Percentiles rank a stretch among this genome's conserved stretches.
These are phyloP conservation scores for Tupiocoris notatus DNA, from an alignment of 2,888 invertebrate species.

Conservation along the genomic window DNA sequence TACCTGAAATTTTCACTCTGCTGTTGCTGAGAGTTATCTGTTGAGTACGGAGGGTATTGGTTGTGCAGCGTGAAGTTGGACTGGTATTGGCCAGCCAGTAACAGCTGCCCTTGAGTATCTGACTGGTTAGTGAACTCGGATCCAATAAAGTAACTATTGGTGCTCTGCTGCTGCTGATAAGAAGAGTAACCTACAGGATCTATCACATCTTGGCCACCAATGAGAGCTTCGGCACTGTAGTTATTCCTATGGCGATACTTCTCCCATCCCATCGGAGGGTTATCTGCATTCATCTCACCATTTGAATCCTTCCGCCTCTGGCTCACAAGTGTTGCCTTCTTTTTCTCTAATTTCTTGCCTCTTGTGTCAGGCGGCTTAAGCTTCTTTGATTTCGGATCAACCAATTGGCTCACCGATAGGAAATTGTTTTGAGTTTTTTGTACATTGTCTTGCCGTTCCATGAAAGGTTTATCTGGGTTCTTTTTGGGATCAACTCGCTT, in stretches of 20 bases:
- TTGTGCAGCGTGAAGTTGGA: conserved; percentile 44
- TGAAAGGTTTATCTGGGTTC: conserved; percentile 31
- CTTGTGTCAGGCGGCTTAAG: conserved; percentile 20
- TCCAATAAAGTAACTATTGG: conserved; percentile 40
- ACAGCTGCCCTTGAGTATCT: conserved; percentile 6
- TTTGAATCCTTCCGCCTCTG: conserved; percentile 37
- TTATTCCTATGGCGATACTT: conserved; percentile 55
- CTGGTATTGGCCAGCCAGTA: conserved; percentile 38
- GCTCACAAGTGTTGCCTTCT: conserved; percentile 25
- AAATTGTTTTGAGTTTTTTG: conserved; percentile 52
- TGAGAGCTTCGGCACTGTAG: conserved; percentile 51
- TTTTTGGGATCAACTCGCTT: conserved; percentile 38
- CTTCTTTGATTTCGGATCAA: conserved; percentile 53
- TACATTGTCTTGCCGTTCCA: conserved; percentile 31
- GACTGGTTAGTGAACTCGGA: conserved; percentile 5
- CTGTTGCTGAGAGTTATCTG: conserved; percentile 47
- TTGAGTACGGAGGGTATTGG: conserved; percentile 53
- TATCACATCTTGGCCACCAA: conserved; percentile 44
- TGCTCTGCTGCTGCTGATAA: conserved; percentile 39
- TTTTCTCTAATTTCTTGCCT: conserved; percentile 31
- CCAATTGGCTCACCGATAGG: conserved; percentile 65
- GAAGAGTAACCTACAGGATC: conserved; percentile 29
- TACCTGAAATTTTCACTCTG: conserved; percentile 32
- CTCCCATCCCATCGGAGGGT: conserved; percentile 29
- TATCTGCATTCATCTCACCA: conserved; percentile 41